A percentile compares a stretch with the other conserved stretches of the same genome.
phyloP scores from a whole-genome alignment of 2,113 vertebrate species.

The Triplophysa rosa region DNA sequence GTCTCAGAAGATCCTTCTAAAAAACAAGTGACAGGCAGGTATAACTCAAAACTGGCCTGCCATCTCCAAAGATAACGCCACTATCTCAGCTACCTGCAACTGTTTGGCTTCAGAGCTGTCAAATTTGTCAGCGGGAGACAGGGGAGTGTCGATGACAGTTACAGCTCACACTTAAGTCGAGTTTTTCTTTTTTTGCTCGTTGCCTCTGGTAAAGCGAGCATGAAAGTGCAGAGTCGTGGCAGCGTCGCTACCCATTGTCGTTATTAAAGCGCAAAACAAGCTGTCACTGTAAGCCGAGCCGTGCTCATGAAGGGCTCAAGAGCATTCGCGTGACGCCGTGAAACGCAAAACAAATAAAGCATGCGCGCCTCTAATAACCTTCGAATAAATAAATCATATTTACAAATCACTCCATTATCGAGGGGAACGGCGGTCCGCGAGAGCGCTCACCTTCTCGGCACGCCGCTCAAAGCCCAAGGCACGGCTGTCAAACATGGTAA shows the following conservation, averaged over 20 bases:
- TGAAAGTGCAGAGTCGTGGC: conserved; percentile 61
- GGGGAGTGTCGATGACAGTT: conserved; percentile 53
- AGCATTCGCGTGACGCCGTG: conserved; percentile 16
- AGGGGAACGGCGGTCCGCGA: conserved; percentile 40
- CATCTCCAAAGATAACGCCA: conserved; percentile 59
- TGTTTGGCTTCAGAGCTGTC: conserved; percentile 54
- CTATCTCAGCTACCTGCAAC: conserved; percentile 52
- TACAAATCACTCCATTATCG: conserved; percentile 63
- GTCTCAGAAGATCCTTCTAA: conserved; percentile 45
- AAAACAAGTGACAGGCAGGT: conserved; percentile 57
- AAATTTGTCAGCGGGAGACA: conserved; percentile 53
- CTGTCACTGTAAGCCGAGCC: conserved; percentile 61
- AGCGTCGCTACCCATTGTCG: conserved; percentile 46
- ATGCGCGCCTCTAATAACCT: conserved; percentile 50
- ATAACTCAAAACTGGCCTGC: conserved; percentile 61
- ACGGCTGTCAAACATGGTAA: conserved; percentile 61
- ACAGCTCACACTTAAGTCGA: conserved; percentile 60
- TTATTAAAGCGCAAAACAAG: conserved; percentile 66
- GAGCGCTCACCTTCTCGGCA: conserved; percentile 36
- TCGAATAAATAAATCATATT: conserved; percentile 58
- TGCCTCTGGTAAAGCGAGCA: conserved; percentile 65
- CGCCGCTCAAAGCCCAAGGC: conserved; percentile 44
- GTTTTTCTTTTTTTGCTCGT: conserved; percentile 31
- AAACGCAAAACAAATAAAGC: conserved; percentile 47
- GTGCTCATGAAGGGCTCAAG: conserved; percentile 41